Evolutionary conservation across 2,113 vertebrate species (phyloP).

Genomic region (Cacatua alba): DNA sequence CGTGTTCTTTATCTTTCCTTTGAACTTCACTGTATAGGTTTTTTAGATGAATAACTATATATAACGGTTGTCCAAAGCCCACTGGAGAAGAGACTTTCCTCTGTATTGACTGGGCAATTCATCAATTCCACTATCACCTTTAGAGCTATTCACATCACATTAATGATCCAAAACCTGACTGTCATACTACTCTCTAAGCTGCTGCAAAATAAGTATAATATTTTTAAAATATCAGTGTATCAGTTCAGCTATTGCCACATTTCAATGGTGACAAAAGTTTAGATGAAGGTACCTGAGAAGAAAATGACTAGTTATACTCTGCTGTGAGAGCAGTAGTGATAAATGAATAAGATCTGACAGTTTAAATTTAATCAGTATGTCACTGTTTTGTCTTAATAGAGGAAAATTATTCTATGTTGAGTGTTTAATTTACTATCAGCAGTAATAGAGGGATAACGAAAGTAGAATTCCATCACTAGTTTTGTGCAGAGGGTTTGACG

Average conservation of each 20-base stretch:
- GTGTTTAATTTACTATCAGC: slow-evolving; percentile 68
- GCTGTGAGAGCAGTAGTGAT: slow-evolving; percentile 43
- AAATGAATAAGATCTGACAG: slow-evolving; percentile 70
- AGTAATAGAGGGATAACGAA: slow-evolving; percentile 46
- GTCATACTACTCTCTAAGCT: neutral
- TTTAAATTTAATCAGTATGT: slow-evolving; percentile 75
- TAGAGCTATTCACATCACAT: neutral
- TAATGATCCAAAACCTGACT: neutral
- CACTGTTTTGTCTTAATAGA: slow-evolving; percentile 71
- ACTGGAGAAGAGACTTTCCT: neutral
- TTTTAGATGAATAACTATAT: neutral
- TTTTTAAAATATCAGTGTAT: neutral
- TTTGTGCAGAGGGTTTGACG: slow-evolving; percentile 27
- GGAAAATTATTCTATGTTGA: slow-evolving; percentile 67
- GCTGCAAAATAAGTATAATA: neutral
- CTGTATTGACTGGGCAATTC: neutral
- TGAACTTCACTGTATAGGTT: neutral
- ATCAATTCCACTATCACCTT: neutral
- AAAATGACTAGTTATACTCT: slow-evolving; percentile 46
- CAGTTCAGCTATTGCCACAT: neutral
- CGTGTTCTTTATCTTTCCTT: neutral
- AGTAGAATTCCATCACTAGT: slow-evolving; percentile 46
- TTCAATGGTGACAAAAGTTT: slow-evolving; percentile 29
- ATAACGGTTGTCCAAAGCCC: neutral
- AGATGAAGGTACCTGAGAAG: slow-evolving; percentile 36